These are phyloP conservation scores for Ecliptopera silaceata DNA, from an alignment of 2,888 invertebrate species.

Conservation along the genomic window DNA sequence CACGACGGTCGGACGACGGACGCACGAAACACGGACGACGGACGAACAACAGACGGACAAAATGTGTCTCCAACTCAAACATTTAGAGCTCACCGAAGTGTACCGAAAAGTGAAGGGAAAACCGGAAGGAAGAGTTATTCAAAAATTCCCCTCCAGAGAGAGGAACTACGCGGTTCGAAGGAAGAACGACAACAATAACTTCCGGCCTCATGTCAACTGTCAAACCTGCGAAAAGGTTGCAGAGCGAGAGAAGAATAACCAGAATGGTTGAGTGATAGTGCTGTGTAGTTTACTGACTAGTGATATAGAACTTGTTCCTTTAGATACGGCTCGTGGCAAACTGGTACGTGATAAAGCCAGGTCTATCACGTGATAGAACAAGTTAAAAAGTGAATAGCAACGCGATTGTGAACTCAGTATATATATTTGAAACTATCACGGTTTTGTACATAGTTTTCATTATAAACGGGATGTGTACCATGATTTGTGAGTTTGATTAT, in stretches of 20 bases:
- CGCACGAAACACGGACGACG: no score
- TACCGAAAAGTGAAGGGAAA: slow-evolving; percentile 59
- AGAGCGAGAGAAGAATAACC: slow-evolving; percentile 57
- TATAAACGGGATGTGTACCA: no score
- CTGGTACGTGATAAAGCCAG: no score
- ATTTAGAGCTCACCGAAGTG: slow-evolving; percentile 70
- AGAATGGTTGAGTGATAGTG: slow-evolving; percentile 43
- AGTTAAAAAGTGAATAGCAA: background rate
- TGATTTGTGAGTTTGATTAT: no score
- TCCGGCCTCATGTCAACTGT: slow-evolving; percentile 68
- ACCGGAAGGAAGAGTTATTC: slow-evolving; percentile 62
- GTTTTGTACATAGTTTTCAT: no score
- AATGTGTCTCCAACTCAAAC: slow-evolving; percentile 75
- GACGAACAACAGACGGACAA: no score
- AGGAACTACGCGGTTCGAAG: slow-evolving; percentile 86
- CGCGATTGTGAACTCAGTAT: no score
- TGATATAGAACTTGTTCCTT: slow-evolving; percentile 11
- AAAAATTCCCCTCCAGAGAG: slow-evolving; percentile 87
- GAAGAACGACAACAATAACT: slow-evolving; percentile 74
- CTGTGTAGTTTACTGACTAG: slow-evolving; percentile 8
- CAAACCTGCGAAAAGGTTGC: slow-evolving; percentile 67
- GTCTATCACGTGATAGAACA: no score
- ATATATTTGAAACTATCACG: no score
- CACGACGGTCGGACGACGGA: slow-evolving; percentile 37
- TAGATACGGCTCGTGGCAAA: no score